Base-by-base conservation (phyloP, 2,113 vertebrate genomes). In the Leptodactylus fuscus region DNA sequence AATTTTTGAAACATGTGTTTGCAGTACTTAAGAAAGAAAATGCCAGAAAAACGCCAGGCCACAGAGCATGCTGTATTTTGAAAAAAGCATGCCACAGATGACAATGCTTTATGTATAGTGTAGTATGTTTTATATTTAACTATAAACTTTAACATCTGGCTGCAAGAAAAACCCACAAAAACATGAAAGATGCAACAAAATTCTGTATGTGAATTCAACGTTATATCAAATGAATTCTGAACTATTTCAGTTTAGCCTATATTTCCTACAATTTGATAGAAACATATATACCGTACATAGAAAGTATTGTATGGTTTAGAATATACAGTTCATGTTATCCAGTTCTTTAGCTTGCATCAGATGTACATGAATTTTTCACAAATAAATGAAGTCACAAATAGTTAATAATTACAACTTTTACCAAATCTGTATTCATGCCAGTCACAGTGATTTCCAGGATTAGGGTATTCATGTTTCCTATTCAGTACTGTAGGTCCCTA, bases 381-480 rank as follows among this genome's bases (percentile, higher is more conserved):
- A 44, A 10, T 73, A 38, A 38, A 18, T n/a, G 5, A 22, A 74
- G 12, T 44, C 27, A 53, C 46, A 77, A 36, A 78, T n/a, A 53
- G 49, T 36, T 36, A 78, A 69, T 38, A 69, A 78, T n/a, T 55
- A 78, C 49, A 38, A 16, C 49, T 78, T 13, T 77, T n/a, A 55
- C 75, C 49, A 55, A 58, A 55, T 55, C 18, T 29, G 74, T 38
- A 36, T 58, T 38, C 34, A 16, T 79, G 32, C 36, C 53, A 58
- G 32, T 60, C 36, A 34, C 36, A 24, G 36, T 80, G 77, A 80
- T 62, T 44, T 80, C 55, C 53, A 44, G 49, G 49, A 78, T 36
- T 78, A 51, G 34, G 34, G 77, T 60, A 62, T 80, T 62, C 34
- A 80, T 44, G 77, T 62, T 80, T 80, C 49, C 58, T 44, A 29